Conservation (phyloP, 2,888 invertebrate species). For the Harpalus rubripes region DNA sequence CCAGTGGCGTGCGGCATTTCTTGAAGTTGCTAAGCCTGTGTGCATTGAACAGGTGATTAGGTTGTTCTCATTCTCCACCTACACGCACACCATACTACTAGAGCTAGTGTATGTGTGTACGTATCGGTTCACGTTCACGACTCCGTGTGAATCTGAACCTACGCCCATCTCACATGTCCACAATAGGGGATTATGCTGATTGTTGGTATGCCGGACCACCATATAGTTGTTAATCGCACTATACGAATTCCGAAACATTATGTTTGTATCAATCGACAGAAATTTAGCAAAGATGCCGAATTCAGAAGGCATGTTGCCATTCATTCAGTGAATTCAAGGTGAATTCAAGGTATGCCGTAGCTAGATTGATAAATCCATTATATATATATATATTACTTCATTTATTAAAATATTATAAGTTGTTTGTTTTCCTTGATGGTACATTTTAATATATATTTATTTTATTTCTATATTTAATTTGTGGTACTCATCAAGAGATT, state of each 20-base stretch:
- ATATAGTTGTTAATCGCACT: not conserved
- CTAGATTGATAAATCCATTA: too few relatives aligned
- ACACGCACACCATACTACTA: constrained; percentile 4
- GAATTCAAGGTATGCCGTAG: too few relatives aligned
- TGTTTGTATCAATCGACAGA: not conserved
- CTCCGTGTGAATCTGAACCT: constrained; percentile 26
- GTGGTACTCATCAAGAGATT: too few relatives aligned
- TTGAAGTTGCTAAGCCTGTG: not conserved
- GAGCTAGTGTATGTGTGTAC: constrained; percentile 26
- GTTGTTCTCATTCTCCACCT: constrained; percentile 46
- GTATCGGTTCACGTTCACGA: constrained; percentile 3
- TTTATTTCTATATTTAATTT: too few relatives aligned
- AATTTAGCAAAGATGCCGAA: not conserved
- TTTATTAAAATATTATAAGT: too few relatives aligned
- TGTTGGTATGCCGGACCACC: constrained; percentile 37
- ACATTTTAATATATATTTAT: too few relatives aligned
- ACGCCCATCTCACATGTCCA: constrained; percentile 44
- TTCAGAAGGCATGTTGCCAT: not conserved
- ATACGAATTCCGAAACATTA: not conserved
- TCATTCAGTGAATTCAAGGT: too few relatives aligned
- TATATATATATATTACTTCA: too few relatives aligned
- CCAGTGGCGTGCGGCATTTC: constrained; percentile 24
- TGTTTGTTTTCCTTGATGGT: too few relatives aligned
- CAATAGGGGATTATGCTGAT: constrained; percentile 31
- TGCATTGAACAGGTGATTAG: constrained; percentile 64